phyloP scores from a whole-genome alignment of 2,888 invertebrate genomes.

The Tetanocera ferruginea region DNA sequence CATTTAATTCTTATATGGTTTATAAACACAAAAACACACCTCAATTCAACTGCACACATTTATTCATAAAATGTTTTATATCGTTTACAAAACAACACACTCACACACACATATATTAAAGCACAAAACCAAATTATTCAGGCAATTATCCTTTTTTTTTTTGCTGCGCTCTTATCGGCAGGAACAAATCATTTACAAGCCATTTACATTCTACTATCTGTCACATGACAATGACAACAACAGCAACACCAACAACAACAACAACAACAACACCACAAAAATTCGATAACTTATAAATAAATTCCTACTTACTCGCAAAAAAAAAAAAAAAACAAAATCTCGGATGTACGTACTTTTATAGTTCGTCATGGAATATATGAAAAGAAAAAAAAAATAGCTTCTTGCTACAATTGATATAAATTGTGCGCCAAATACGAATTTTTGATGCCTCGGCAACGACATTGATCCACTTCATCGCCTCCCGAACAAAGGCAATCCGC shows the following conservation, averaged over 20 bases:
- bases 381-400: background rate
- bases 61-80: no score
- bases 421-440: slow-evolving; percentile 8
- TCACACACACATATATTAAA: background rate
- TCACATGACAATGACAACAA: slow-evolving; percentile 4
- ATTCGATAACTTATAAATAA: background rate
- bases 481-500: no score
- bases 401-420: slow-evolving; percentile 15
- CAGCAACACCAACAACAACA: background rate
- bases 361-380: background rate
- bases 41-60: no score
- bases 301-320: background rate
- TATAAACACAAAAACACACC: no score
- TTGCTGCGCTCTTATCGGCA: background rate
- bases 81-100: background rate
- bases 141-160: background rate
- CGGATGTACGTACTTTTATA: background rate
- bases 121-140: background rate
- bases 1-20: no score
- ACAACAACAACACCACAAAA: background rate
- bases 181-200: slow-evolving; percentile 24
- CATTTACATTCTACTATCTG: slow-evolving; percentile 11
- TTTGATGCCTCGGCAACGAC: background rate
- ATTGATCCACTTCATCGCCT: no score
- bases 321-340: no score